Conservation (phyloP, 2,113 vertebrate species). For the Tichodroma muraria region DNA sequence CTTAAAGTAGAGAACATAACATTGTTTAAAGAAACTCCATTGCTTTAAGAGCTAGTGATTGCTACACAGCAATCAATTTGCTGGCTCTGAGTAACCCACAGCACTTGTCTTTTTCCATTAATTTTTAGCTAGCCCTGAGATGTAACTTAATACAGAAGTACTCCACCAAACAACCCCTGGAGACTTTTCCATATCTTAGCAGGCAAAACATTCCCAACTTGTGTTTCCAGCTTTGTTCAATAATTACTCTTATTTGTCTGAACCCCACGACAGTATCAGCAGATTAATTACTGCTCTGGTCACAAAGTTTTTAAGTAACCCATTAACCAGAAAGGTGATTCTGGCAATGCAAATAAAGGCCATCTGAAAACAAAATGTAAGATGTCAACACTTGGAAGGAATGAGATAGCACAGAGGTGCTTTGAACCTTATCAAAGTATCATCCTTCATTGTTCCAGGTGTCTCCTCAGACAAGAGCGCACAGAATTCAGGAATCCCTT, state of each 20-base stretch:
- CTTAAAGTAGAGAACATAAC: not conserved
- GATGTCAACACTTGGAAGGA: not conserved
- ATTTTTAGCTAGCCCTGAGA: not conserved
- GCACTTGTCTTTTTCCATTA: not conserved
- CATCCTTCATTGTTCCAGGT: not conserved
- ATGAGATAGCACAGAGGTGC: not conserved
- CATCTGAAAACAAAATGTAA: not conserved
- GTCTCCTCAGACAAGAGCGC: not conserved
- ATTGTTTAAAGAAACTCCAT: not conserved
- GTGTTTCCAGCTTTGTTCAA: not conserved
- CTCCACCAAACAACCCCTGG: not conserved
- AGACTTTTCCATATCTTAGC: not conserved
- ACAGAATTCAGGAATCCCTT: not conserved
- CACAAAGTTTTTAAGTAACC: not conserved
- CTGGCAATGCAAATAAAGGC: not conserved
- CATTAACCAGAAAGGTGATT: slow-evolving; percentile 2
- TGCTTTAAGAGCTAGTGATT: not conserved
- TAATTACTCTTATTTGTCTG: not conserved
- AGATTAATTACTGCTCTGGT: not conserved
- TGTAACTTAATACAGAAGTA: not conserved
- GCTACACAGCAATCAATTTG: not conserved
- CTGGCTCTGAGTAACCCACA: not conserved
- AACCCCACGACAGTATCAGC: not conserved
- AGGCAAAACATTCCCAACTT: not conserved
- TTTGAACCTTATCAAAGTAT: not conserved